Base-by-base conservation (phyloP, 2,113 vertebrate genomes). In the Strigops habroptila region DNA sequence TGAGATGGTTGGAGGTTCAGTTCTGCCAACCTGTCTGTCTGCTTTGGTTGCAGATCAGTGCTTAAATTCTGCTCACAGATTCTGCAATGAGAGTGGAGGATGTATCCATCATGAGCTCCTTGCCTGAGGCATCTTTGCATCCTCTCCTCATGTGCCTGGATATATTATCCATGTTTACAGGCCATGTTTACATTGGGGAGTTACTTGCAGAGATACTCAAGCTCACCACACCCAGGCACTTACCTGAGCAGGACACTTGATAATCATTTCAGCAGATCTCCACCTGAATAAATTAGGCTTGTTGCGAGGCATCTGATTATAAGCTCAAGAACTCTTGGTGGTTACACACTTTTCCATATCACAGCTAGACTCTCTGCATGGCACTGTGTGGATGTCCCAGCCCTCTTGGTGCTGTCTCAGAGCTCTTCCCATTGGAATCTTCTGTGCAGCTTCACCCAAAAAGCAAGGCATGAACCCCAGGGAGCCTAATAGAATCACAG, bases 391-490 rank as follows among this genome's bases (percentile, higher is more conserved):
- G 12, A 12, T 60, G 10, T 23, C n/a, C 15, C 48, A 71, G 7
- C 3, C 3, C 27, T 53, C 27, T 27, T 10, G 16, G 8, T 46
- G 43, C 22, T 88, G 5, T 12, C n/a, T 49, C 33, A 30, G 63
- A 55, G 15, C 16, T 62, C 27, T 91, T 73, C 48, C 9, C 6
- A 18, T 1, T 24, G 13, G n/a, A 21, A 11, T 35, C 5, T 25
- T 67, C 8, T 23, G 5, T 46, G n/a, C 18, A 63, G 12, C 23
- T 53, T 63, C 37, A 28, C n/a, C 22, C 3, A 63, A 80, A 85
- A 51, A 6, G 4, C 2, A 63, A 4, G 6, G 3, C 35, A 9
- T n/a, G 33, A n/a, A 33, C 4, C 28, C 24, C 6, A 6, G 5
- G 18, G 9, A 53, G 4, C 52, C n/a, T 41, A 30, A 31, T 0